Conservation (phyloP, 2,113 vertebrate species). For the Noturus placidus region DNA sequence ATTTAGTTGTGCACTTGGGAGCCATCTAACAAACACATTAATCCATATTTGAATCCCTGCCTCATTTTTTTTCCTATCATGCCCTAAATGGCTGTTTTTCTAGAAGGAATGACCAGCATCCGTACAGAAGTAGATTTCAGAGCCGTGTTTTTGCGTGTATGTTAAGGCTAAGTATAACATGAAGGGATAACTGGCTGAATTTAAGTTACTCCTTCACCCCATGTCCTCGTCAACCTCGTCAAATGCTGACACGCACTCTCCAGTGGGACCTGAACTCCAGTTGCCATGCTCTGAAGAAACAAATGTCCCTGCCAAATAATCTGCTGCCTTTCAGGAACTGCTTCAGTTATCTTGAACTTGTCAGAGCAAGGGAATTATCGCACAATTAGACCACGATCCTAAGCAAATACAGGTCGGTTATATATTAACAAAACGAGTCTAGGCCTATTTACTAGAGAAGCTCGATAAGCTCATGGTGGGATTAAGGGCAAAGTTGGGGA, state of each 20-base stretch:
- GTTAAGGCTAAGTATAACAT: constrained; percentile 10
- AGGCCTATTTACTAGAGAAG: constrained; percentile 25
- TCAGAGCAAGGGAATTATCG: constrained; percentile 22
- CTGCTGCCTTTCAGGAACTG: constrained; percentile 20
- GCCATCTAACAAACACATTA: not conserved
- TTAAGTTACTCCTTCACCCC: constrained; percentile 39
- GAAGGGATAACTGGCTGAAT: not conserved
- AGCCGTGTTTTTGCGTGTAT: not conserved
- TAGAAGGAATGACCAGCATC: constrained; percentile 5
- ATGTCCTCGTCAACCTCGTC: constrained; percentile 45
- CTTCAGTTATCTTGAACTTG: constrained; percentile 37
- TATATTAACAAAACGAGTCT: not conserved
- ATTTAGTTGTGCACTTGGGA: not conserved
- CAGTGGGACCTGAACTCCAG: constrained; percentile 31
- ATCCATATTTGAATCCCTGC: not conserved
- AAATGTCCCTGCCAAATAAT: constrained; percentile 38
- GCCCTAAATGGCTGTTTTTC: not conserved
- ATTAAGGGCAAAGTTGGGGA: constrained; percentile 34
- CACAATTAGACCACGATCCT: constrained; percentile 7
- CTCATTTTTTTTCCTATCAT: not conserved
- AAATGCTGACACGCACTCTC: constrained; percentile 21
- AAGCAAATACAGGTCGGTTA: constrained; percentile 32
- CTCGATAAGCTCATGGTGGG: not conserved
- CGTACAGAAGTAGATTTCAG: not conserved
- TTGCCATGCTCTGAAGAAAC: constrained; percentile 12